Evolutionary conservation across 92 coral and sea anemone genomes (phyloP), one percentile per base, ranked within the genome.

Genomic region (Phymanthus crucifer): DNA sequence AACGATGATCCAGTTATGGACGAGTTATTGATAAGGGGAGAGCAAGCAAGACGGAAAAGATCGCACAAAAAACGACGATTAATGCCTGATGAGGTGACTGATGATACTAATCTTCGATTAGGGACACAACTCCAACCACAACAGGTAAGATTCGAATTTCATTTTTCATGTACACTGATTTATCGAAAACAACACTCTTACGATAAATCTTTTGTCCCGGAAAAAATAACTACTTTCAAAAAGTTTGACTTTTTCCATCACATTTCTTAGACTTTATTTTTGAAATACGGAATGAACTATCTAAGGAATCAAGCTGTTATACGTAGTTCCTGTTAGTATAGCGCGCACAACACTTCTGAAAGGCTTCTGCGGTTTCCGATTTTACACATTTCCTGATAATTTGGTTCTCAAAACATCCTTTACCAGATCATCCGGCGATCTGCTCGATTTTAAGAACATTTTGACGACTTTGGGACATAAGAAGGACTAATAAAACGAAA

Each of bases 31-130:
- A 34, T 64, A 23, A 34, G 81, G 24, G 81, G 81, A 77, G 81
- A 77, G 69, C 72, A 77, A 58, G 81, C 81, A 37, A 77, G 81
- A 43, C 73, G 72, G 18, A 77, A 66, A 40, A 77, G 81, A 58
- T 77, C 81, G 73, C 68, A 61, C 68, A 77, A 77, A 31, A 77
- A 54, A 36, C 81, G 81, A 18, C 71, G 81, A 4, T 24, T 77
- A 29, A 69, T 64, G 68, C 57, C 73, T 19, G 81, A 64, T 36
- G 81, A 77, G 40, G 24, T 26, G 48, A 37, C n/a, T 65, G 81
- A 61, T 35, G 35, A 54, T 34, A 32, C 80, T 24, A 76, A 43
- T 33, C 54, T 77, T 33, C 72, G 72, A 23, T 37, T 37, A 24
- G 32, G 34, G 26, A 75, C 45, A 56, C 48, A 75, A 18, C 67